phyloP scores from a whole-genome alignment of 2,888 invertebrate genomes.

The Morinoia aosen region DNA sequence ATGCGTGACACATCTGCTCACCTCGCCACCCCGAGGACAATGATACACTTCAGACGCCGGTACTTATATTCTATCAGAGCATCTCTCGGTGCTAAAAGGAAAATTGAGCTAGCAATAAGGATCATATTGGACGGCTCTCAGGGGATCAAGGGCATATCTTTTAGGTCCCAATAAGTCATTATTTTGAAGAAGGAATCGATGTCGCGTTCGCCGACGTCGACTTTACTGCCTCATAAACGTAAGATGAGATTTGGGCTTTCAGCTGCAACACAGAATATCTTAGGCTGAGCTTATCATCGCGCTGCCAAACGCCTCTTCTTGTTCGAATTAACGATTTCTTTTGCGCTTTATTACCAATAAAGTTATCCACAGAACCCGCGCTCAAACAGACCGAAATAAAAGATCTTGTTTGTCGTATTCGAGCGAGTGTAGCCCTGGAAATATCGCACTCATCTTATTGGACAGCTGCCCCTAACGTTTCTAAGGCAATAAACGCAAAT shows the following conservation, averaged over 20 bases:
- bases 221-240: slow-evolving; percentile 37
- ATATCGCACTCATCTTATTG: neutral
- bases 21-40: neutral
- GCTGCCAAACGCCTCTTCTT: neutral
- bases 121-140: neutral
- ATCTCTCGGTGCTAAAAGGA: neutral
- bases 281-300: neutral
- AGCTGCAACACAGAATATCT: slow-evolving; percentile 21
- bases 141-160: neutral
- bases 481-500: neutral
- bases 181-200: slow-evolving; percentile 28
- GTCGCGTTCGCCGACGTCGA: neutral
- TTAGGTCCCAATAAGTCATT: slow-evolving; percentile 20
- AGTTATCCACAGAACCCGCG: neutral
- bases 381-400: neutral
- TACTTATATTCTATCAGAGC: neutral
- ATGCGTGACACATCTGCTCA: neutral
- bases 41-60: neutral
- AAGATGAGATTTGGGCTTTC: slow-evolving; percentile 36
- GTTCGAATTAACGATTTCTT: slow-evolving; percentile 21
- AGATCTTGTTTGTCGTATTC: neutral
- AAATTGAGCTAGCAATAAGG: neutral
- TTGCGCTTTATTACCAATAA: slow-evolving; percentile 7
- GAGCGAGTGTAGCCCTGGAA: neutral
- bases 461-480: neutral